These are phyloP conservation scores for Athalia cordata DNA, from an alignment of 2,888 invertebrate genomes.

Conservation along the genomic window DNA sequence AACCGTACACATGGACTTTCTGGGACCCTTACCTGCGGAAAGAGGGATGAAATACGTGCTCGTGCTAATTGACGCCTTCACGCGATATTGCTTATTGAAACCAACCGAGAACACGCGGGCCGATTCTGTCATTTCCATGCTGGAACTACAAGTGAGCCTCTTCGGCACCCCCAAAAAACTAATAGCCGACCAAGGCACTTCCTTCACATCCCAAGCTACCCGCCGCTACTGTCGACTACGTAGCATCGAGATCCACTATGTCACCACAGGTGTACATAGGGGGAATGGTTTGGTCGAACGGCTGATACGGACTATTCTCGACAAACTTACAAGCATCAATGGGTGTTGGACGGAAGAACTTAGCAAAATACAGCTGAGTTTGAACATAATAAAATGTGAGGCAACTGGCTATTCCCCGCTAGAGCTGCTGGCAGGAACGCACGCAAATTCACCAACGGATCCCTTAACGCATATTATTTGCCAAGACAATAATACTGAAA, in stretches of 20 bases:
- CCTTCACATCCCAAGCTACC: slow-evolving; percentile 49
- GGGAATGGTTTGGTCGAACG: slow-evolving; percentile 61
- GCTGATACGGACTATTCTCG: slow-evolving; percentile 50
- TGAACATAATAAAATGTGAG: slow-evolving; percentile 56
- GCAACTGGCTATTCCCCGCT: slow-evolving; percentile 57
- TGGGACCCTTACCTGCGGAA: slow-evolving; percentile 55
- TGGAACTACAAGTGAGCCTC: slow-evolving; percentile 38
- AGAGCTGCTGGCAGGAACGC: slow-evolving; percentile 56
- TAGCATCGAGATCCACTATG: slow-evolving; percentile 51
- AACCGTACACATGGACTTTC: slow-evolving; percentile 60
- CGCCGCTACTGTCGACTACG: slow-evolving; percentile 47
- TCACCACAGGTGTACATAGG: slow-evolving; percentile 56
- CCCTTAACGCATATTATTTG: neutral
- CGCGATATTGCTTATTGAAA: slow-evolving; percentile 55
- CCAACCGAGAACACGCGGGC: slow-evolving; percentile 60
- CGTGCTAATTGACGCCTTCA: slow-evolving; percentile 58
- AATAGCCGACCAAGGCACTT: slow-evolving; percentile 47
- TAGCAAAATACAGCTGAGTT: slow-evolving; percentile 56
- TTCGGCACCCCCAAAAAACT: slow-evolving; percentile 50
- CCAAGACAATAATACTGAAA: neutral
- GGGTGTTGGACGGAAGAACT: slow-evolving; percentile 58
- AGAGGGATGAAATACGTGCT: slow-evolving; percentile 56
- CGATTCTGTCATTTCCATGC: slow-evolving; percentile 46
- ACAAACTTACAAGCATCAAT: neutral
- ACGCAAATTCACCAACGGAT: neutral